These are phyloP conservation scores for Pycnomerus fuliginosus DNA, from an alignment of 2,888 invertebrate species.

Conservation along the genomic window DNA sequence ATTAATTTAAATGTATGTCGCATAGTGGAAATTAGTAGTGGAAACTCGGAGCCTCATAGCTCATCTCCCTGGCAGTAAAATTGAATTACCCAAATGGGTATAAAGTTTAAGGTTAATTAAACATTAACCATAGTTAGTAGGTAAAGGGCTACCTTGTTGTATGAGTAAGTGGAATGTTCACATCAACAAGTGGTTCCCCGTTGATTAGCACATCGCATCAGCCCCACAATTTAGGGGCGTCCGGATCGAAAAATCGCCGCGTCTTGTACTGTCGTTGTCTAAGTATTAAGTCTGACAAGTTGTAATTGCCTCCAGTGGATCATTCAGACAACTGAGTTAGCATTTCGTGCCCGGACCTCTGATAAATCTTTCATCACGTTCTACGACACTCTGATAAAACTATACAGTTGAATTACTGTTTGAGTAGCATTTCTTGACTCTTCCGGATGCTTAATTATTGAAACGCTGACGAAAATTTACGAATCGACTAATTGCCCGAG, in stretches of 20 bases:
- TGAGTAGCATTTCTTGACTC: slow-evolving; percentile 9
- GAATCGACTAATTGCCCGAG: no score
- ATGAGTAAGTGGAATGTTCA: slow-evolving; percentile 35
- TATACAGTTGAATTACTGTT: slow-evolving; percentile 16
- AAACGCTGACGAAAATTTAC: no score
- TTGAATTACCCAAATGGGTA: slow-evolving; percentile 34
- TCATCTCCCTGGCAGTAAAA: slow-evolving; percentile 28
- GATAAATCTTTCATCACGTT: slow-evolving; percentile 32
- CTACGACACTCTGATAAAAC: slow-evolving; percentile 35
- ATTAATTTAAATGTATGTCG: slow-evolving; percentile 27
- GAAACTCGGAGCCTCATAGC: slow-evolving; percentile 22
- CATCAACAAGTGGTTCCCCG: slow-evolving; percentile 46
- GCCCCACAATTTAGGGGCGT: slow-evolving; percentile 2
- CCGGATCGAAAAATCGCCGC: slow-evolving; percentile 17
- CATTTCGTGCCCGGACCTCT: slow-evolving; percentile 39
- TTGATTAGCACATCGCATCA: slow-evolving; percentile 21
- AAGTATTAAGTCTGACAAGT: slow-evolving; percentile 35
- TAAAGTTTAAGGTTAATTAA: slow-evolving; percentile 37
- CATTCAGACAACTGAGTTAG: slow-evolving; percentile 42
- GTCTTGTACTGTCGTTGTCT: slow-evolving; percentile 28
- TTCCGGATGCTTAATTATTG: slow-evolving; percentile 13
- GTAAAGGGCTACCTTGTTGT: slow-evolving; percentile 31
- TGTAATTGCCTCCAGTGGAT: slow-evolving; percentile 42
- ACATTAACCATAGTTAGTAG: slow-evolving; percentile 31
- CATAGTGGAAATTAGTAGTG: slow-evolving; percentile 25